Evolutionary conservation across 2,888 invertebrate genomes (phyloP).

Genomic region (Leptothorax acervorum): DNA sequence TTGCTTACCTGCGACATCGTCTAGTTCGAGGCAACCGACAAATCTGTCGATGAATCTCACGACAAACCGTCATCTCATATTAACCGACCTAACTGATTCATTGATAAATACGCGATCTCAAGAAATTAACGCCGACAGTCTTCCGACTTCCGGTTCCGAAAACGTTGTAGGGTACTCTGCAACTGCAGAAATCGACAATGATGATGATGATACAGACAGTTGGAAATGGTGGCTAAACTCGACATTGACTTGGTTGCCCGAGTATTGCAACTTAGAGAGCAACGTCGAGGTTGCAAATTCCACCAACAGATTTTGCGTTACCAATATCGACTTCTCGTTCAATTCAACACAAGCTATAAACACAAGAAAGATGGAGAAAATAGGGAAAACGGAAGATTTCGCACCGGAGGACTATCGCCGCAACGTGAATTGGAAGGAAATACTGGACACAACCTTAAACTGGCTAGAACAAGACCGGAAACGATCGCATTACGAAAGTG

Average conservation of each 20-base stretch:
- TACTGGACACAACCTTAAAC: conserved; percentile 74
- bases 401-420: conserved; percentile 63
- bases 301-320: conserved; percentile 63
- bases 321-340: conserved; percentile 70
- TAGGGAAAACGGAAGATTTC: conserved; percentile 67
- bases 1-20: conserved; percentile 81
- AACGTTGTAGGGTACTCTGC: background rate
- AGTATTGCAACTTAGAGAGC: conserved; percentile 70
- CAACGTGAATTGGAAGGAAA: conserved; percentile 77
- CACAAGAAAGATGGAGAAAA: conserved; percentile 63
- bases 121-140: conserved; percentile 45
- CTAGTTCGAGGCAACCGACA: conserved; percentile 69
- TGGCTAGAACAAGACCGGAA: conserved; percentile 77
- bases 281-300: conserved; percentile 60
- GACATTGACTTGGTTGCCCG: conserved; percentile 78
- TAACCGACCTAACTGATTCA: conserved; percentile 53
- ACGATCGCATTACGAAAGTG: conserved; percentile 76
- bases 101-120: conserved; percentile 51
- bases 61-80: conserved; percentile 33
- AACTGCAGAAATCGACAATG: conserved; percentile 11
- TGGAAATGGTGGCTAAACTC: conserved; percentile 81
- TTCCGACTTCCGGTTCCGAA: conserved; percentile 24
- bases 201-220: conserved; percentile 46
- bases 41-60: conserved; percentile 54
- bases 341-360: conserved; percentile 56